A percentile compares a stretch with the other conserved stretches of the same genome.
These are phyloP conservation scores for Contarinia nasturtii DNA, from an alignment of 1,140 invertebrate species.

Conservation along the genomic window DNA sequence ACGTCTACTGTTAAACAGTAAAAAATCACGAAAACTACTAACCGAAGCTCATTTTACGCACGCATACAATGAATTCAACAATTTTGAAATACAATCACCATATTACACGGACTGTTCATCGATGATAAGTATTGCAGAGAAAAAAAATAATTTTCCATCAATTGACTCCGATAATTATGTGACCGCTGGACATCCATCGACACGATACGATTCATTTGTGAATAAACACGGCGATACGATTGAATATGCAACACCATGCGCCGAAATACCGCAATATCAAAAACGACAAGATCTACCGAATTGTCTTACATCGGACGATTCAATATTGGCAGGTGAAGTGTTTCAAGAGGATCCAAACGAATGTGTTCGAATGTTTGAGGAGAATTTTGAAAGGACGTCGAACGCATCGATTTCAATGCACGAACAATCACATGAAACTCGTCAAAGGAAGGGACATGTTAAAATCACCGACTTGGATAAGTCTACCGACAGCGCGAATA, in stretches of 20 bases:
- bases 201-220: background rate
- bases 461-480: constrained; percentile 3
- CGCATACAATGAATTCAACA: background rate
- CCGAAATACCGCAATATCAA: background rate
- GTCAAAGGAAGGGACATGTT: background rate
- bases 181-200: no score
- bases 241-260: constrained; percentile 5
- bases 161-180: no score
- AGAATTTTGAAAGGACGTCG: background rate
- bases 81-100: background rate
- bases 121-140: no score
- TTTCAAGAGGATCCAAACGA: background rate
- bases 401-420: background rate
- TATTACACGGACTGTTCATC: background rate
- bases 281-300: background rate
- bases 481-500: background rate
- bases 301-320: background rate
- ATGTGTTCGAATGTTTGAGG: background rate
- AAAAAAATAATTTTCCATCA: no score
- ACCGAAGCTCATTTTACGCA: background rate
- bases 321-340: background rate
- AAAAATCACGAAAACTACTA: background rate
- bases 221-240: constrained; percentile 4
- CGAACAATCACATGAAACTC: background rate
- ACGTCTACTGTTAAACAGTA: background rate